A percentile compares a stretch with the other conserved stretches of the same genome.
Conservation (phyloP, 2,888 invertebrate species). For the Eilema depressum region DNA sequence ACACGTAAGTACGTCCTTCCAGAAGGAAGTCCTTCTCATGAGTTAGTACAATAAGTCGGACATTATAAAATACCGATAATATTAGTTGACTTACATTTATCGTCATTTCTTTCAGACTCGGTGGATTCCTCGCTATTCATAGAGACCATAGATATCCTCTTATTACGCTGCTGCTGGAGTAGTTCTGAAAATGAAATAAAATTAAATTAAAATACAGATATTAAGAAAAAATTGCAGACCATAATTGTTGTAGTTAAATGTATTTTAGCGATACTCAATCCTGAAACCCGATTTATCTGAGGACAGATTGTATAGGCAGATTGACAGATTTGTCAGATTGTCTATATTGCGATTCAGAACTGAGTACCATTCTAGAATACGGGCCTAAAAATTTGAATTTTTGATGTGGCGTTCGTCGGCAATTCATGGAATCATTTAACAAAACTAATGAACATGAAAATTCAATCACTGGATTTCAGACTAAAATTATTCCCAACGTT, state of each 20-base stretch:
- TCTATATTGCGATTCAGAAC: too few relatives aligned
- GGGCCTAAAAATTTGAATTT: too few relatives aligned
- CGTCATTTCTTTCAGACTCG: constrained; percentile 75
- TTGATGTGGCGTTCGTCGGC: too few relatives aligned
- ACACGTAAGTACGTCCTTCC: background rate
- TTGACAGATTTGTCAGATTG: too few relatives aligned
- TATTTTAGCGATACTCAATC: too few relatives aligned
- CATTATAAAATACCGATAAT: background rate
- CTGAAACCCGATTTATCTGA: too few relatives aligned
- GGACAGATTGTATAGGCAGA: too few relatives aligned
- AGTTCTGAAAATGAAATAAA: constrained; percentile 70
- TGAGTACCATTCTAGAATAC: too few relatives aligned
- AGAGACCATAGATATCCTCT: constrained; percentile 78
- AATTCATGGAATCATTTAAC: background rate
- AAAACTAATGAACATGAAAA: too few relatives aligned
- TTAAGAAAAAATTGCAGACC: background rate
- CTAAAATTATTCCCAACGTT: background rate
- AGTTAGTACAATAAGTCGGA: background rate
- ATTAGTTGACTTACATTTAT: constrained; percentile 74
- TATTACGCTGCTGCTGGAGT: constrained; percentile 76
- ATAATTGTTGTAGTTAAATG: too few relatives aligned
- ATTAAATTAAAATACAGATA: background rate
- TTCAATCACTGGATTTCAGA: background rate
- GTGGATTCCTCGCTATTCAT: constrained; percentile 78
- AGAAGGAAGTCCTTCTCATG: too few relatives aligned